Evolutionary conservation across 2,113 vertebrate species (phyloP).

Genomic region (Plotosus lineatus): DNA sequence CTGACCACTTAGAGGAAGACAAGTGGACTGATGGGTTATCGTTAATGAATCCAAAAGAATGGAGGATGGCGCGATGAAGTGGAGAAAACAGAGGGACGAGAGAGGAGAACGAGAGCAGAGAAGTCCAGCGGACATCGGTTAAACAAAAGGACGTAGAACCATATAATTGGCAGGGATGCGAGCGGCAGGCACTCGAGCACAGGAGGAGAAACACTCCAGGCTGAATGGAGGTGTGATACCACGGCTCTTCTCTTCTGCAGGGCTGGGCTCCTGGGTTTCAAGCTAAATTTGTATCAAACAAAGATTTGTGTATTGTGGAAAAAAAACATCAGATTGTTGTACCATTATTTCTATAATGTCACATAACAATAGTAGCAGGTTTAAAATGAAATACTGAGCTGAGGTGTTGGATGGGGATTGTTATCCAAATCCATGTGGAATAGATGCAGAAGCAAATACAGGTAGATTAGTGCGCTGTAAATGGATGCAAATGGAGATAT

Average conservation of each 20-base stretch:
- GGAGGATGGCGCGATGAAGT: slow-evolving; percentile 44
- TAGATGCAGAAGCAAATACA: neutral
- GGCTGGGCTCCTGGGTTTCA: slow-evolving; percentile 4
- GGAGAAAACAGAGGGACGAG: slow-evolving; percentile 43
- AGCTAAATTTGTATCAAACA: slow-evolving; percentile 4
- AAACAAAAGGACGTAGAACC: slow-evolving; percentile 41
- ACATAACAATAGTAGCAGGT: slow-evolving; percentile 14
- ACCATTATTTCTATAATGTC: slow-evolving; percentile 12
- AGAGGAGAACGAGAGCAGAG: slow-evolving; percentile 44
- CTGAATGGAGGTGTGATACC: slow-evolving; percentile 45
- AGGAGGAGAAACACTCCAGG: slow-evolving; percentile 41
- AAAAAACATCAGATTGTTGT: neutral
- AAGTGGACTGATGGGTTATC: slow-evolving; percentile 48
- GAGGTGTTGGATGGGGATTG: neutral
- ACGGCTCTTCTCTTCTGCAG: slow-evolving; percentile 27
- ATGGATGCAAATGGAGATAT: neutral
- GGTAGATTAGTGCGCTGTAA: neutral
- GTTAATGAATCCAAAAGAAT: slow-evolving; percentile 47
- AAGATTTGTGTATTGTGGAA: neutral
- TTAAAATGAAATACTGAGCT: neutral
- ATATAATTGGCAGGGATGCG: slow-evolving; percentile 37
- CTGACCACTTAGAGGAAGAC: slow-evolving; percentile 48
- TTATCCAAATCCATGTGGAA: neutral
- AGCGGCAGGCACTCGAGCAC: slow-evolving; percentile 36
- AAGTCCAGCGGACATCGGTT: slow-evolving; percentile 39